A percentile compares a stretch with the other conserved stretches of the same genome.
Conservation (phyloP, 2,888 invertebrate species). For the Nudaria mundana region DNA sequence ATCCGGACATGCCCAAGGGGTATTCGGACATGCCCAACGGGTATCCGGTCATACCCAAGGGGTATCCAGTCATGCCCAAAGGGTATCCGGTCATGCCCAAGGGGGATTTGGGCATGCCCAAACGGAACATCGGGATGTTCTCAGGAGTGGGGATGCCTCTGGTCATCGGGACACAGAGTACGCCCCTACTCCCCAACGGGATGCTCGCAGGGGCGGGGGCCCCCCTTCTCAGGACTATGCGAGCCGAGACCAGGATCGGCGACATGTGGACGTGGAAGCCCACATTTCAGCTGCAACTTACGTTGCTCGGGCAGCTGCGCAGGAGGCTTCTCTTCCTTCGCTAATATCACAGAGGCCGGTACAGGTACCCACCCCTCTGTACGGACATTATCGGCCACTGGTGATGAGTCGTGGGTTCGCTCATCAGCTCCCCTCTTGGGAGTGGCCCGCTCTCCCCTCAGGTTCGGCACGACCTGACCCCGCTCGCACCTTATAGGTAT, state of each 20-base stretch:
- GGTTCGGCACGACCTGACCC: background rate
- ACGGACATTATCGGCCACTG: background rate
- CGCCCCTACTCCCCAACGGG: background rate
- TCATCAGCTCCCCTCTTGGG: background rate
- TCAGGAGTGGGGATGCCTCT: background rate
- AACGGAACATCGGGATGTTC: background rate
- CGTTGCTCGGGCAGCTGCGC: background rate
- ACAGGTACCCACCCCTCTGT: background rate
- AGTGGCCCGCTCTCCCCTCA: background rate
- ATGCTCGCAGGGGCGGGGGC: background rate
- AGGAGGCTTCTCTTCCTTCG: background rate
- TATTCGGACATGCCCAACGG: too few relatives aligned
- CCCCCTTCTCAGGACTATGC: background rate
- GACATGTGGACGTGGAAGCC: background rate
- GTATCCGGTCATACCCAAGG: too few relatives aligned
- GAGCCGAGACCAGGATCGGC: background rate
- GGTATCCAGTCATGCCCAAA: too few relatives aligned
- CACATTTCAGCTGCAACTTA: background rate
- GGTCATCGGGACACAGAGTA: background rate
- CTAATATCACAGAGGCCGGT: background rate
- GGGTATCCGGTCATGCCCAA: too few relatives aligned
- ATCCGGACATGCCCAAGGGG: too few relatives aligned
- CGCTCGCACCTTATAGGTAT: background rate
- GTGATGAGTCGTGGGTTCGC: background rate
- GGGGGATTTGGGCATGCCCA: background rate